Evolutionary conservation across 2,113 vertebrate species (phyloP).

Genomic region (Procapra przewalskii): DNA sequence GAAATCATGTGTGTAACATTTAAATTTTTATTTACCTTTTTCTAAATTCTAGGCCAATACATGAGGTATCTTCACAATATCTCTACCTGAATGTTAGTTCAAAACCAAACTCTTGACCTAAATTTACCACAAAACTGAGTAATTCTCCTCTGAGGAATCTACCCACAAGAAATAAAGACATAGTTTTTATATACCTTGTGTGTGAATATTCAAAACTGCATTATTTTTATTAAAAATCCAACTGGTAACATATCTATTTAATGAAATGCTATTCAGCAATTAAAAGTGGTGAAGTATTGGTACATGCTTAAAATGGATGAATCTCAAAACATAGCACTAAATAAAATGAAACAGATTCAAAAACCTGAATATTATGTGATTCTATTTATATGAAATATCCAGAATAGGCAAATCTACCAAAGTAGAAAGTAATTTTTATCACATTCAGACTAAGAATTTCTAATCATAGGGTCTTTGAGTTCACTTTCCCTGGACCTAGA

Average conservation of each 20-base stretch:
- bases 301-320: background rate
- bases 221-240: background rate
- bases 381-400: background rate
- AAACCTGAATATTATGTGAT: background rate
- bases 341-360: background rate
- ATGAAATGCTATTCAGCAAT: background rate
- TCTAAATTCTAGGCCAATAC: background rate
- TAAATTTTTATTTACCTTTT: background rate
- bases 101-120: background rate
- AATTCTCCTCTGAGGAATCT: background rate
- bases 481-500: background rate
- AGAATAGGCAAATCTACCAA: background rate
- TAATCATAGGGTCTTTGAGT: background rate
- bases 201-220: background rate
- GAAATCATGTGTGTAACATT: background rate
- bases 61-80: background rate
- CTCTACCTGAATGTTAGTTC: background rate
- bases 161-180: background rate
- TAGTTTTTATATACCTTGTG: background rate
- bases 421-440: background rate
- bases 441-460: background rate
- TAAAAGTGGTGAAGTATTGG: background rate
- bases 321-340: background rate
- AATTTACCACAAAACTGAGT: background rate
- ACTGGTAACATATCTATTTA: background rate